Conservation (phyloP, 2,888 invertebrate genomes). For the Andrena praecox region DNA sequence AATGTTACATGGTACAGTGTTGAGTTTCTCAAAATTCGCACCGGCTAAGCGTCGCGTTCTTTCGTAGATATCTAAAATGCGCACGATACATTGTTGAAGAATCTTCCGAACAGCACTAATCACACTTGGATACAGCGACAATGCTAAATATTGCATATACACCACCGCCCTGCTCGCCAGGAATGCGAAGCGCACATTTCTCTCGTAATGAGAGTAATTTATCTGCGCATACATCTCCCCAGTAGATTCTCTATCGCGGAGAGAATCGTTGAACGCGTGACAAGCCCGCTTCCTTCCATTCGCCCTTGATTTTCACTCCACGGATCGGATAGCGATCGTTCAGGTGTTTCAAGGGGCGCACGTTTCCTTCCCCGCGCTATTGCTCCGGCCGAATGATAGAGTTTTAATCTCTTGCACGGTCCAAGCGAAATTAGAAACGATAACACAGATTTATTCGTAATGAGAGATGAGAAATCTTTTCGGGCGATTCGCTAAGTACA, state of each 20-base stretch:
- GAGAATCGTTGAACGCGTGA: slow-evolving; percentile 52
- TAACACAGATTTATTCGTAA: slow-evolving; percentile 39
- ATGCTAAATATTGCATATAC: slow-evolving; percentile 32
- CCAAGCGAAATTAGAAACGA: slow-evolving; percentile 6
- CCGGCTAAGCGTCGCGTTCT: neutral
- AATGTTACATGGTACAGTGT: neutral
- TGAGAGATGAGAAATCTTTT: slow-evolving; percentile 49
- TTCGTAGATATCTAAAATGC: slow-evolving; percentile 18
- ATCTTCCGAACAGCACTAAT: slow-evolving; percentile 16
- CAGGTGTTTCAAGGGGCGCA: neutral
- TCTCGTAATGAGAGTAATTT: slow-evolving; percentile 18
- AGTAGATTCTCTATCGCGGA: slow-evolving; percentile 59
- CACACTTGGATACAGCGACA: slow-evolving; percentile 36
- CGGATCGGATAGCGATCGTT: neutral
- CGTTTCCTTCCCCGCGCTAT: neutral
- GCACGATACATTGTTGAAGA: neutral
- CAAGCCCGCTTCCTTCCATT: slow-evolving; percentile 9
- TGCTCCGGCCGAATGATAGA: slow-evolving; percentile 10
- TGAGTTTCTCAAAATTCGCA: slow-evolving; percentile 14
- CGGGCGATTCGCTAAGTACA: slow-evolving; percentile 44
- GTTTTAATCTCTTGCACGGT: slow-evolving; percentile 8
- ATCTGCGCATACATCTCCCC: neutral
- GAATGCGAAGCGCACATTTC: slow-evolving; percentile 45
- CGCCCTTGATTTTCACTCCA: slow-evolving; percentile 50
- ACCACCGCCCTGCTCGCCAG: slow-evolving; percentile 25